These are phyloP conservation scores for Nipponia nippon DNA, from an alignment of 2,113 vertebrate genomes.

Conservation along the genomic window DNA sequence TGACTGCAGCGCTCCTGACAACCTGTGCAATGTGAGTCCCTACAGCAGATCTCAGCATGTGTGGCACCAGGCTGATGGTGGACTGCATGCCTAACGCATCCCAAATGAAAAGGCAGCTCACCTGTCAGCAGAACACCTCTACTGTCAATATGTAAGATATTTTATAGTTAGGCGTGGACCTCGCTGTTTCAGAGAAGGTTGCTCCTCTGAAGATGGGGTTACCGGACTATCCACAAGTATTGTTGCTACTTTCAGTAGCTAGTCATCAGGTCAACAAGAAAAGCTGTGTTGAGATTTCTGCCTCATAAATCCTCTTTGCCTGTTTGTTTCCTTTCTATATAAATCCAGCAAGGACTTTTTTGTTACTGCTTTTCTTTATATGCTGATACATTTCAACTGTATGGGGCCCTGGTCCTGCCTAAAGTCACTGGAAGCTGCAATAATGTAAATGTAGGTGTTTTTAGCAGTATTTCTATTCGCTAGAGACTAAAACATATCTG, in stretches of 20 bases:
- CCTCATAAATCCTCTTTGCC: neutral
- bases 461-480: neutral
- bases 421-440: neutral
- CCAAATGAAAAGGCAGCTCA: neutral
- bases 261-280: neutral
- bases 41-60: neutral
- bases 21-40: neutral
- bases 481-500: neutral
- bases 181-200: neutral
- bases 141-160: neutral
- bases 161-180: neutral
- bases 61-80: neutral
- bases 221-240: neutral
- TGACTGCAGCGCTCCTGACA: accelerated
- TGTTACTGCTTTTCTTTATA: neutral
- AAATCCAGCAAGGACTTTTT: neutral
- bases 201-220: neutral
- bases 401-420: neutral
- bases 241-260: neutral
- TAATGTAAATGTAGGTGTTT: neutral
- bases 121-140: neutral
- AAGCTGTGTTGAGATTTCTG: neutral
- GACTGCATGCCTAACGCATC: neutral
- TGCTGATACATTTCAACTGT: neutral
- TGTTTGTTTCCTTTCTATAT: neutral